phyloP scores from a whole-genome alignment of 2,888 invertebrate genomes.

The Venustoraphidia nigricollis region DNA sequence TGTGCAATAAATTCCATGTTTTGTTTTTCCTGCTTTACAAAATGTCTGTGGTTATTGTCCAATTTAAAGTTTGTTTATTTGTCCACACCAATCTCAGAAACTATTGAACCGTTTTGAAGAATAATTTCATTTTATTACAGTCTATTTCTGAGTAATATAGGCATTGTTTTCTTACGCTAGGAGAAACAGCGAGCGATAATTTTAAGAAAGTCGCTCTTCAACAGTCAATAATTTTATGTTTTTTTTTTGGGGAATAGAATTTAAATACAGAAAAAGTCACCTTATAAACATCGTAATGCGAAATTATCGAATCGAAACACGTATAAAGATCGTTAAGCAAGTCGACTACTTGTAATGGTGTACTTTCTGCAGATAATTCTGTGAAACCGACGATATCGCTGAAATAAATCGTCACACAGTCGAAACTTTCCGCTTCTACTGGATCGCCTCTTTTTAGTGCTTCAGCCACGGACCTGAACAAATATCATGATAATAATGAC shows the following conservation, averaged over 20 bases:
- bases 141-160: no score
- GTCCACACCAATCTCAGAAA: no score
- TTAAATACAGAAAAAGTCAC: slow-evolving; percentile 27
- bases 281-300: slow-evolving; percentile 94
- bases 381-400: slow-evolving; percentile 94
- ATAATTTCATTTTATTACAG: not conserved
- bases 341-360: slow-evolving; percentile 83
- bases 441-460: slow-evolving; percentile 81
- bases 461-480: slow-evolving; percentile 63
- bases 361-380: slow-evolving; percentile 78
- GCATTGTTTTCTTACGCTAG: no score
- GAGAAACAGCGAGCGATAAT: not conserved
- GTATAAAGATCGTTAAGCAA: slow-evolving; percentile 95
- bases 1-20: slow-evolving; percentile 24
- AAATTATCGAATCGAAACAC: slow-evolving; percentile 92
- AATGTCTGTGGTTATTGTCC: not conserved
- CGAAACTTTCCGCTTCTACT: slow-evolving; percentile 82
- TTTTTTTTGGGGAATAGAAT: no score
- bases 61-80: no score
- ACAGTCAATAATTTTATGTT: not conserved
- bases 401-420: slow-evolving; percentile 92
- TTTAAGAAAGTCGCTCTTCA: not conserved
- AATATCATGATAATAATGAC: no score
- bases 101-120: not conserved
- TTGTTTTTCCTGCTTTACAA: no score